Conservation (phyloP, 1,140 invertebrate species). For the Reticulitermes speratus region DNA sequence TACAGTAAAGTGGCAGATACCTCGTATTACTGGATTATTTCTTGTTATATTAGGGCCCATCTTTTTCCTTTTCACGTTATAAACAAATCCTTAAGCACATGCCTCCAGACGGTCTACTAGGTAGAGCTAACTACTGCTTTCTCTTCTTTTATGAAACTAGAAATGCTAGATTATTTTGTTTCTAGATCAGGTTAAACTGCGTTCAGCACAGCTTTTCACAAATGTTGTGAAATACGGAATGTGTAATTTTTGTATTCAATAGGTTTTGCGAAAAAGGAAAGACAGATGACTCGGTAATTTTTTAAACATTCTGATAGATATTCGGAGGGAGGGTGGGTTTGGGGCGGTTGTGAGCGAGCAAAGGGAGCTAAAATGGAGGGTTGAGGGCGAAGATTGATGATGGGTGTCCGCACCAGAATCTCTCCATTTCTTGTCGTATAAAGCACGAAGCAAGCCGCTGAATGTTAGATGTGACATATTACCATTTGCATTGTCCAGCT, state of each 20-base stretch:
- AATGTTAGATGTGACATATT: slow-evolving; percentile 17
- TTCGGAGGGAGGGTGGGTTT: not conserved
- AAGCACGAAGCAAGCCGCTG: not conserved
- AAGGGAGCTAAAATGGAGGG: not conserved
- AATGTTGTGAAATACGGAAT: too few relatives aligned
- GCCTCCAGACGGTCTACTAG: too few relatives aligned
- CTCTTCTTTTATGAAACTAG: too few relatives aligned
- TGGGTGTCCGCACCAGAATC: not conserved
- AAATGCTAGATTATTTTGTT: too few relatives aligned
- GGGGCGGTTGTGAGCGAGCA: not conserved
- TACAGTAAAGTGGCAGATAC: too few relatives aligned
- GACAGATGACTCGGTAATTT: slow-evolving; percentile 1
- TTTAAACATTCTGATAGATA: not conserved
- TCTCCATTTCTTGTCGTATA: slow-evolving; percentile 4
- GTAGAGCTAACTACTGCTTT: too few relatives aligned
- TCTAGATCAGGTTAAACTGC: too few relatives aligned
- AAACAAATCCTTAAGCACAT: too few relatives aligned
- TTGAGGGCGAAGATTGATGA: not conserved
- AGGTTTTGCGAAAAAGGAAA: not conserved
- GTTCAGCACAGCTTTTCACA: too few relatives aligned
- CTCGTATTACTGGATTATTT: too few relatives aligned
- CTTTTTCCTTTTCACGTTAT: too few relatives aligned
- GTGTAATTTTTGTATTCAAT: not conserved
- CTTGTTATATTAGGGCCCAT: too few relatives aligned
- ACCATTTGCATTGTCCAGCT: not conserved